Conservation (phyloP, 2,888 invertebrate genomes). For the Drosophila nigricruria region DNA sequence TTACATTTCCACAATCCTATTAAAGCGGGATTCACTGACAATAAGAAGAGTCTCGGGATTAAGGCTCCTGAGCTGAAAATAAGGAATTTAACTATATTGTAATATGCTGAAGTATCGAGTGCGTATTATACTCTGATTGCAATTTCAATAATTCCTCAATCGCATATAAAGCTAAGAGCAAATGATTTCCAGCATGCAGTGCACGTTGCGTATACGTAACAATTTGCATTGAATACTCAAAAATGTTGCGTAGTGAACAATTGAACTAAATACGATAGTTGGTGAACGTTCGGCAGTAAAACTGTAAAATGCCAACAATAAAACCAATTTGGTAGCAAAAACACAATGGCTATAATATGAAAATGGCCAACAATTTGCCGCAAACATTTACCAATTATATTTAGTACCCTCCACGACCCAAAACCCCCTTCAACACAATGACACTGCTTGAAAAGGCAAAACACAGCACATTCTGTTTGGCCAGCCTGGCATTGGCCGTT, state of each 20-base stretch:
- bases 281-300: conserved; percentile 17
- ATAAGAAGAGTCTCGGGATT: background rate
- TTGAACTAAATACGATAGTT: conserved; percentile 14
- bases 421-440: background rate
- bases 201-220: conserved; percentile 20
- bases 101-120: background rate
- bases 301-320: conserved; percentile 49
- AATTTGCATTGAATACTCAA: background rate
- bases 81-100: background rate
- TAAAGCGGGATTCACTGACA: background rate
- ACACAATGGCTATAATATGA: conserved; percentile 63
- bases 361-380: conserved; percentile 68
- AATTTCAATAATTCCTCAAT: background rate
- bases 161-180: background rate
- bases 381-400: conserved; percentile 73
- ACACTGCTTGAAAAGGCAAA: conserved; percentile 39
- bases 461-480: conserved; percentile 56
- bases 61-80: background rate
- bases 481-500: conserved; percentile 49
- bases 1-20: conserved; percentile 2
- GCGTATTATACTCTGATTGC: background rate
- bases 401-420: conserved; percentile 30
- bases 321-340: conserved; percentile 69
- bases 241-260: conserved; percentile 7
- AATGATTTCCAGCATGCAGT: too few species aligned